These are phyloP conservation scores for Oryzaephilus surinamensis DNA, from an alignment of 1,140 invertebrate genomes.

Conservation along the genomic window DNA sequence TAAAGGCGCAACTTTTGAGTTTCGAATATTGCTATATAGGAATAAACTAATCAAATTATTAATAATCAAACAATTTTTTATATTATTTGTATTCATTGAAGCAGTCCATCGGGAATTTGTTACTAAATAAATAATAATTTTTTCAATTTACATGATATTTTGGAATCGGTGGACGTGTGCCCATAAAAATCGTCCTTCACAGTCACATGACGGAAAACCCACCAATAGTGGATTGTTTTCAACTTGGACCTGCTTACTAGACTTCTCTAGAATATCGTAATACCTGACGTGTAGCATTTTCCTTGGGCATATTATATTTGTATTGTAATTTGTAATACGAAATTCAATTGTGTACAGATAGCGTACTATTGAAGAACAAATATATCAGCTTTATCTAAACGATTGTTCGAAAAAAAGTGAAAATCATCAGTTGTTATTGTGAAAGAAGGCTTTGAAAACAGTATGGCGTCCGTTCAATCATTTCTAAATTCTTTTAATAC, in stretches of 20 bases:
- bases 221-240: too few species aligned
- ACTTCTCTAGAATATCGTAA: conserved; percentile 13
- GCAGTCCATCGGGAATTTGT: too few species aligned
- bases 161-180: too few species aligned
- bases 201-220: background rate
- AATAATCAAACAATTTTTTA: too few species aligned
- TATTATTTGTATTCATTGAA: too few species aligned
- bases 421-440: conserved; percentile 5
- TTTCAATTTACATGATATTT: too few species aligned
- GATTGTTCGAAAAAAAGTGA: background rate
- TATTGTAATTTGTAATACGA: conserved; percentile 8
- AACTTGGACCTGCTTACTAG: background rate
- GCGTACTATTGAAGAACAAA: background rate
- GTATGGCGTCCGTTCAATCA: conserved; percentile 31
- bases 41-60: too few species aligned
- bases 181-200: too few species aligned
- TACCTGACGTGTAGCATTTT: conserved; percentile 23
- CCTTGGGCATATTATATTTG: too few species aligned
- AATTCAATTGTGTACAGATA: background rate
- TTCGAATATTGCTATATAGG: too few species aligned
- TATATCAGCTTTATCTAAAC: background rate
- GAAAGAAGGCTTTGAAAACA: conserved; percentile 24
- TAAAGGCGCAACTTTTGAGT: too few species aligned
- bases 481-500: conserved; percentile 35
- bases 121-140: too few species aligned